Conservation (phyloP, 1,140 invertebrate species). For the Drosophila sp. region DNA sequence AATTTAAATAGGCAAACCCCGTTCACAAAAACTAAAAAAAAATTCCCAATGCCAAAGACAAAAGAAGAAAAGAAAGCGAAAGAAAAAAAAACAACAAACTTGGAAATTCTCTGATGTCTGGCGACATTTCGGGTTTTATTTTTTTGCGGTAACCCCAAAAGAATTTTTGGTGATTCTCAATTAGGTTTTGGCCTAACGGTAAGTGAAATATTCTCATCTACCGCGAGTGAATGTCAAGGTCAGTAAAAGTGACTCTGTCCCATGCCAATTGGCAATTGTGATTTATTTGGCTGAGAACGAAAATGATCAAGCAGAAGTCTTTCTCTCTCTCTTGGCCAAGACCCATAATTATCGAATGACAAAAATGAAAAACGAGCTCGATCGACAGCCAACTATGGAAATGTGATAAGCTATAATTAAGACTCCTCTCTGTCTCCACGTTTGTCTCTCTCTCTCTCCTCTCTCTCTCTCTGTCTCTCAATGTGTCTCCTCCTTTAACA, state of each 20-base stretch:
- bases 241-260: conserved; percentile 15
- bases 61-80: conserved; percentile 26
- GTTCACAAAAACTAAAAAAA: conserved; percentile 24
- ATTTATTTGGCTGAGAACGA: conserved; percentile 59
- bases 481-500: conserved; percentile 12
- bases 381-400: conserved; percentile 69
- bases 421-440: conserved; percentile 26
- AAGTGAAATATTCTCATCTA: conserved; percentile 16
- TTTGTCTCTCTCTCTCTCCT: background rate
- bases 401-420: conserved; percentile 82
- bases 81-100: conserved; percentile 25
- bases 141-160: conserved; percentile 29
- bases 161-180: conserved; percentile 64
- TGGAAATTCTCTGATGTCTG: conserved; percentile 72
- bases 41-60: conserved; percentile 15
- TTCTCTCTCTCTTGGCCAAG: conserved; percentile 9
- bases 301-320: conserved; percentile 34
- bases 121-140: conserved; percentile 45
- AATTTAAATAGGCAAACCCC: conserved; percentile 73
- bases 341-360: conserved; percentile 60
- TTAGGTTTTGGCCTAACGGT: conserved; percentile 64
- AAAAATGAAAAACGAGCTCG: conserved; percentile 80
- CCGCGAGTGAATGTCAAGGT: conserved; percentile 44
- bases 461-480: background rate
- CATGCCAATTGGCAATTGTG: conserved; percentile 34